phyloP scores from a whole-genome alignment of 2,797 vertebrate genomes.

The Peromyscus nudipes region DNA sequence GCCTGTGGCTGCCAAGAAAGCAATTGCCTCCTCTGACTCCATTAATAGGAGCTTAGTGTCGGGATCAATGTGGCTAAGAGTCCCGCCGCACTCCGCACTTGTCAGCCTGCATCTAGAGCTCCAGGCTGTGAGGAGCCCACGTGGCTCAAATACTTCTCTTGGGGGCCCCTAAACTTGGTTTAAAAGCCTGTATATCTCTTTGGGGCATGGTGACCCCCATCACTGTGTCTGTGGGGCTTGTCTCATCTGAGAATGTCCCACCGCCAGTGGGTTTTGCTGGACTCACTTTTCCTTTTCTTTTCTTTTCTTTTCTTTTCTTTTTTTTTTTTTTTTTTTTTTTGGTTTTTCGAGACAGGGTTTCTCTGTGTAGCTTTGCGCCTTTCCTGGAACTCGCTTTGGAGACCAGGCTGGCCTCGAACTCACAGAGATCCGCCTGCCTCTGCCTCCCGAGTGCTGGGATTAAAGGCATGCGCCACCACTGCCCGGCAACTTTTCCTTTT shows the following conservation, averaged over 20 bases:
- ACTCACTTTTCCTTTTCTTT: not conserved
- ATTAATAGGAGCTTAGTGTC: slow-evolving; percentile 81
- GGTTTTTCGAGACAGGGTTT: no score
- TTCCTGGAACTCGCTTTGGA: no score
- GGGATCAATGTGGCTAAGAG: slow-evolving; percentile 69
- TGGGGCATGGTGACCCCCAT: rapidly evolving
- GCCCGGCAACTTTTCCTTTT: not conserved
- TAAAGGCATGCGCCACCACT: no score
- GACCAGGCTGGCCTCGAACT: no score
- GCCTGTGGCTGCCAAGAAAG: slow-evolving; percentile 72
- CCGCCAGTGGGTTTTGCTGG: not conserved
- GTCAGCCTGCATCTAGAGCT: slow-evolving; percentile 67
- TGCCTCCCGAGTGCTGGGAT: no score
- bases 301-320: no score
- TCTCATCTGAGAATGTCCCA: not conserved
- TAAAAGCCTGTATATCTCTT: not conserved
- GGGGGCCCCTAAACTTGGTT: not conserved
- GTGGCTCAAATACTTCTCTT: not conserved
- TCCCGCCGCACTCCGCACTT: slow-evolving; percentile 47
- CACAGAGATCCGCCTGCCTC: no score
- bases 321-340: no score
- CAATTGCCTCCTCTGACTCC: slow-evolving; percentile 78
- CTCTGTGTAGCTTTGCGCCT: no score
- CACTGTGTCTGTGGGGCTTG: rapidly evolving
- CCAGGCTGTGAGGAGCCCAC: not conserved